Conservation (phyloP, 2,888 invertebrate genomes). For the Noctua janthe region DNA sequence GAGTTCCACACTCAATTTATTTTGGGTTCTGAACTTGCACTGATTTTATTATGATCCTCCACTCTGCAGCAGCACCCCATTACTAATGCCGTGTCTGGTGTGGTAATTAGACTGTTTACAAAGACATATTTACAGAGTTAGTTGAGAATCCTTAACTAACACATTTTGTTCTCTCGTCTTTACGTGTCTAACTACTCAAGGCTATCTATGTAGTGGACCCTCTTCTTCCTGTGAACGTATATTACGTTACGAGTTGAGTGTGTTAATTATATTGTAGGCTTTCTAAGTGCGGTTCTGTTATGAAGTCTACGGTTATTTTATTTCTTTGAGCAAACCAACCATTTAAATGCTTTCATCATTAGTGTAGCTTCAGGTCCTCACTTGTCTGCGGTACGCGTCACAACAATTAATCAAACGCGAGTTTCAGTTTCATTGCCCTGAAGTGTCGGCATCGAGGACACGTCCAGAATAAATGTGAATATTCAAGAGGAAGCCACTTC, state of each 20-base stretch:
- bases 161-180: not conserved
- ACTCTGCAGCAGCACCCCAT: conserved; percentile 39
- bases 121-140: not conserved
- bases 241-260: not conserved
- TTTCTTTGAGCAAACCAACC: no score
- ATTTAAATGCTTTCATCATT: no score
- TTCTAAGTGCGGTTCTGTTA: not conserved
- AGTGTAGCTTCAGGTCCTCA: no score
- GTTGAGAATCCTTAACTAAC: not conserved
- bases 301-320: not conserved
- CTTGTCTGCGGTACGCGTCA: no score
- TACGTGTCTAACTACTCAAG: not conserved
- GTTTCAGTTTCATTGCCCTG: no score
- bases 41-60: conserved; percentile 14
- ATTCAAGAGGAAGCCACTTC: no score
- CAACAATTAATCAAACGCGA: no score
- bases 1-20: conserved; percentile 8
- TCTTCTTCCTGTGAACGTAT: not conserved
- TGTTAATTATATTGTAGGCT: not conserved
- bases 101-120: not conserved
- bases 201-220: not conserved
- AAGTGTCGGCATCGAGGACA: no score
- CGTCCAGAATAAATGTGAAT: no score
- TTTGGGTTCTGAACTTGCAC: conserved; percentile 24
- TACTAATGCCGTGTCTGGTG: conserved; percentile 32